Conservation (phyloP, 2,888 invertebrate species). For the Andrena praecox region DNA sequence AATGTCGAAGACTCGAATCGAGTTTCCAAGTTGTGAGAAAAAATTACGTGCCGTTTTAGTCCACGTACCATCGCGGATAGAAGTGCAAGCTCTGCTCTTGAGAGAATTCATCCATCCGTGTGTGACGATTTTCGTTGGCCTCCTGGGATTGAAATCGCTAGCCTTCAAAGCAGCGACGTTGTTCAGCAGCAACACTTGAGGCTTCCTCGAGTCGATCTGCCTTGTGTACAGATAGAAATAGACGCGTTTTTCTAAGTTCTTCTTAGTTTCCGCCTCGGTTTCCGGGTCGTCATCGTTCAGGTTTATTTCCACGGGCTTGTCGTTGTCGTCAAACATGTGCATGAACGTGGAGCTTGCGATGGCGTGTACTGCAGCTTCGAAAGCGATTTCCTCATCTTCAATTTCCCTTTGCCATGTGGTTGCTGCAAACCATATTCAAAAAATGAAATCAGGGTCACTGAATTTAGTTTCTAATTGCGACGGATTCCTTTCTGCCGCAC, state of each 20-base stretch:
- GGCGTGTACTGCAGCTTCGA: neutral
- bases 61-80: conserved; percentile 20
- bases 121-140: conserved; percentile 5
- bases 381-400: neutral
- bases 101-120: conserved; percentile 25
- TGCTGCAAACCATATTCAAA: too few species aligned
- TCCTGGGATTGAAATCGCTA: neutral
- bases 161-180: neutral
- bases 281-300: conserved; percentile 8
- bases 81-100: neutral
- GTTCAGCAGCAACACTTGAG: neutral
- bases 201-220: too few species aligned
- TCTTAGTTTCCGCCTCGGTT: conserved; percentile 11
- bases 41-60: too few species aligned
- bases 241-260: conserved; percentile 9
- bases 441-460: too few species aligned
- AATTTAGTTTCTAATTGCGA: too few species aligned
- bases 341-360: neutral
- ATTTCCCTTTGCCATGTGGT: too few species aligned
- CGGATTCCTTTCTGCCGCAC: too few species aligned
- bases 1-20: too few species aligned
- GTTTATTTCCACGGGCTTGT: conserved; percentile 14
- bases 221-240: conserved; percentile 17
- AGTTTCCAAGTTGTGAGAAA: neutral
- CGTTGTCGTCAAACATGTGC: conserved; percentile 50